A percentile compares a stretch with the other conserved stretches of the same genome.
These are phyloP conservation scores for Hermodice carunculata DNA, from an alignment of 2,888 invertebrate genomes.

Conservation along the genomic window DNA sequence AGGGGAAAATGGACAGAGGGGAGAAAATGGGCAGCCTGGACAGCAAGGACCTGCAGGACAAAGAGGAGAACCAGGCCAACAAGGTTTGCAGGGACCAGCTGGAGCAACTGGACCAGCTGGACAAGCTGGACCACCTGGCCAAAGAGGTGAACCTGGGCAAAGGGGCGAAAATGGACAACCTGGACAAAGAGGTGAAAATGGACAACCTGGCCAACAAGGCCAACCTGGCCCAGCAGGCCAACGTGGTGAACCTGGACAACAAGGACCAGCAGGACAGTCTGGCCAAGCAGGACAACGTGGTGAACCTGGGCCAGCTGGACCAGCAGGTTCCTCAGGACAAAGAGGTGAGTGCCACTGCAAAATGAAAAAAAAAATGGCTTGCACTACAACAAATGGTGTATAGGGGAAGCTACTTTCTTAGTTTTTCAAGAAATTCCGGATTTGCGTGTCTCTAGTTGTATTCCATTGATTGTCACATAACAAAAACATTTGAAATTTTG, in stretches of 20 bases:
- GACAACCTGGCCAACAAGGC: slow-evolving; percentile 10
- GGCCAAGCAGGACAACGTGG: slow-evolving; percentile 16
- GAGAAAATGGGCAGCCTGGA: slow-evolving; percentile 10
- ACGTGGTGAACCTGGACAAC: slow-evolving; percentile 18
- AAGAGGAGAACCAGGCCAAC: slow-evolving; percentile 25
- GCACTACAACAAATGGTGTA: no score
- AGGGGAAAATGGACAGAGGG: slow-evolving; percentile 17
- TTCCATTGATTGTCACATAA: no score
- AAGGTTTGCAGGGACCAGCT: slow-evolving; percentile 6
- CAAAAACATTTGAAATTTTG: no score
- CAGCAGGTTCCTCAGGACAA: slow-evolving; percentile 12
- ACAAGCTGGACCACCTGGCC: slow-evolving; percentile 17
- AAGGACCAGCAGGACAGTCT: slow-evolving; percentile 11
- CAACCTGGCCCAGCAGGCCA: slow-evolving; percentile 15
- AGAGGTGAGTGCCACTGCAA: no score
- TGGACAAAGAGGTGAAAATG: slow-evolving; percentile 20
- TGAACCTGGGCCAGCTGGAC: slow-evolving; percentile 25
- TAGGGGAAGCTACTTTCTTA: no score
- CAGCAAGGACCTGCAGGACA: slow-evolving; percentile 24
- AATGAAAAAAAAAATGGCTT: no score
- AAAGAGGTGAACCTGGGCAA: slow-evolving; percentile 3
- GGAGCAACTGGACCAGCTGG: slow-evolving; percentile 20
- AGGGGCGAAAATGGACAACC: slow-evolving; percentile 19
- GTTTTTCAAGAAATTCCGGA: no score
- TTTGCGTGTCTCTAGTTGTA: no score